These are phyloP conservation scores for Salmo trutta DNA, from an alignment of 2,797 vertebrate species.

Conservation along the genomic window DNA sequence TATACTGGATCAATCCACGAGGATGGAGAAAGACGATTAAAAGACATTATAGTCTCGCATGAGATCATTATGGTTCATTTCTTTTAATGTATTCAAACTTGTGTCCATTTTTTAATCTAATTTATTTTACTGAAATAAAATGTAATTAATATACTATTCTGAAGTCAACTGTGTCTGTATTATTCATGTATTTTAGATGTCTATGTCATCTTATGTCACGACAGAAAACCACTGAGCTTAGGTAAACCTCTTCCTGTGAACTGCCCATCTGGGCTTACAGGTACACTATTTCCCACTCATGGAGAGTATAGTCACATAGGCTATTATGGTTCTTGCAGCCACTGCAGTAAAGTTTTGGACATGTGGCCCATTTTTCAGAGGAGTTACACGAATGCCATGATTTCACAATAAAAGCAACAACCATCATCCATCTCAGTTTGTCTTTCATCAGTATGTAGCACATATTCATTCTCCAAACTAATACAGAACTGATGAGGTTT, in stretches of 20 bases:
- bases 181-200: background rate
- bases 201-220: background rate
- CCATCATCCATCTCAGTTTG: background rate
- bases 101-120: slow-evolving; percentile 76
- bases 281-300: too few species aligned
- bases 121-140: slow-evolving; percentile 83
- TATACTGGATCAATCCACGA: slow-evolving; percentile 67
- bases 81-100: slow-evolving; percentile 73
- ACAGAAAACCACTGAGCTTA: background rate
- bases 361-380: background rate
- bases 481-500: too few species aligned
- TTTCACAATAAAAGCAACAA: background rate
- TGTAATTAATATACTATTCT: slow-evolving; percentile 71
- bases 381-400: background rate
- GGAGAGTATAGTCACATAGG: background rate
- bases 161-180: slow-evolving; percentile 8
- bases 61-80: slow-evolving; percentile 73
- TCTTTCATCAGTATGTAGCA: background rate
- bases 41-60: slow-evolving; percentile 76
- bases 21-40: slow-evolving; percentile 51
- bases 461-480: background rate
- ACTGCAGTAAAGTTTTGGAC: background rate
- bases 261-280: too few species aligned
- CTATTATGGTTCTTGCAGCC: background rate
- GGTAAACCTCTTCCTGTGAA: too few species aligned